phyloP scores from a whole-genome alignment of 2,888 invertebrate species.

The Agrotis puta region DNA sequence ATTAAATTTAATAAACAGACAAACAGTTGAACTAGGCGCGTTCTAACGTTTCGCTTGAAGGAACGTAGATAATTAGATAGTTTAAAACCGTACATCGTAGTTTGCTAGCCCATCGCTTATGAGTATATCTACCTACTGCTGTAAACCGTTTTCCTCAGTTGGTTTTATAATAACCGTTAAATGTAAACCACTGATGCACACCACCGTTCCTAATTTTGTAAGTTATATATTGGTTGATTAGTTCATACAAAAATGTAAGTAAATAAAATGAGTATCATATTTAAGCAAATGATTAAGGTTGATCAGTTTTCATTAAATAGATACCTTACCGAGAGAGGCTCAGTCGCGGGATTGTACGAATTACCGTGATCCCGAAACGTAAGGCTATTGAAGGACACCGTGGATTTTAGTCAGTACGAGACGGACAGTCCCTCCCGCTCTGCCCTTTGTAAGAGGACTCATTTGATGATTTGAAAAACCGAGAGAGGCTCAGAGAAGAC shows the following conservation, averaged over 20 bases:
- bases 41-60: conserved; percentile 65
- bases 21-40: conserved; percentile 62
- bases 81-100: conserved; percentile 54
- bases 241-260: not conserved
- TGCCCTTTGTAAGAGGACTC: no score
- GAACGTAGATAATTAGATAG: conserved; percentile 65
- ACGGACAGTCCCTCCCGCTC: no score
- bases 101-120: conserved; percentile 56
- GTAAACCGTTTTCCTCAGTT: conserved; percentile 58
- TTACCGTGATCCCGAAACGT: no score
- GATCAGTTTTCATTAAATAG: conserved; percentile 24
- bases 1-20: conserved; percentile 68
- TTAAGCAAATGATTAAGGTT: no score
- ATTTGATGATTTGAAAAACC: no score
- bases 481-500: not conserved
- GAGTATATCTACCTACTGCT: conserved; percentile 26
- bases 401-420: no score
- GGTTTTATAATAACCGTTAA: conserved; percentile 52
- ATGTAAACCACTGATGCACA: conserved; percentile 27
- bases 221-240: conserved; percentile 3
- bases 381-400: no score
- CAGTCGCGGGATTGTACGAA: no score
- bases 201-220: conserved; percentile 24
- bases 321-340: no score
- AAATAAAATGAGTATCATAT: not conserved